phyloP scores from a whole-genome alignment of 2,888 invertebrate species.

The Melangyna quadrimaculata region DNA sequence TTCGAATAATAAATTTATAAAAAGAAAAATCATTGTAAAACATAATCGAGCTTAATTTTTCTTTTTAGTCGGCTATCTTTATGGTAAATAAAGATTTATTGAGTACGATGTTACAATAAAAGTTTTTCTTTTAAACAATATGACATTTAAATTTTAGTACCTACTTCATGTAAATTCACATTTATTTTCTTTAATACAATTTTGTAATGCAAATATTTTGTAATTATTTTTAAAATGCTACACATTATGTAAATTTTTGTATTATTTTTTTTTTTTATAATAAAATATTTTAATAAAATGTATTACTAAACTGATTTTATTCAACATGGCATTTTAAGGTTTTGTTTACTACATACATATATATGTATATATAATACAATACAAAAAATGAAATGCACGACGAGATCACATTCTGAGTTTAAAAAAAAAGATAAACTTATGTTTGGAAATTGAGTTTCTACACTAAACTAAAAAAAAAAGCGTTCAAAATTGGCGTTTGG shows the following conservation, averaged over 20 bases:
- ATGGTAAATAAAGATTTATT: slow-evolving; percentile 42
- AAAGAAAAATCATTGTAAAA: neutral
- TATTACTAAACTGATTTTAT: too few species aligned
- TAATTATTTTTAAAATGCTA: neutral
- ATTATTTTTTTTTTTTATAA: neutral
- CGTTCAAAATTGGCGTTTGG: too few species aligned
- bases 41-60: neutral
- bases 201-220: neutral
- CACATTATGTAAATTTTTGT: neutral
- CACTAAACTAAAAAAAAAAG: too few species aligned
- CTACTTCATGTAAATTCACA: neutral
- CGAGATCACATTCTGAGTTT: too few species aligned
- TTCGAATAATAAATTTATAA: neutral
- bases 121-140: neutral
- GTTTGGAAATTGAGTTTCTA: too few species aligned
- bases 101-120: slow-evolving; percentile 24
- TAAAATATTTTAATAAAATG: neutral
- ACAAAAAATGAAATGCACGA: too few species aligned
- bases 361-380: too few species aligned
- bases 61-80: slow-evolving; percentile 50
- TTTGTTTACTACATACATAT: too few species aligned
- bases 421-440: too few species aligned
- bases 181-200: too few species aligned
- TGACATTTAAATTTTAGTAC: neutral
- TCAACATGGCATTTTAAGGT: too few species aligned